A percentile compares a stretch with the other conserved stretches of the same genome.
Conservation (phyloP, 2,888 invertebrate species). For the Lochmaea capreae region DNA sequence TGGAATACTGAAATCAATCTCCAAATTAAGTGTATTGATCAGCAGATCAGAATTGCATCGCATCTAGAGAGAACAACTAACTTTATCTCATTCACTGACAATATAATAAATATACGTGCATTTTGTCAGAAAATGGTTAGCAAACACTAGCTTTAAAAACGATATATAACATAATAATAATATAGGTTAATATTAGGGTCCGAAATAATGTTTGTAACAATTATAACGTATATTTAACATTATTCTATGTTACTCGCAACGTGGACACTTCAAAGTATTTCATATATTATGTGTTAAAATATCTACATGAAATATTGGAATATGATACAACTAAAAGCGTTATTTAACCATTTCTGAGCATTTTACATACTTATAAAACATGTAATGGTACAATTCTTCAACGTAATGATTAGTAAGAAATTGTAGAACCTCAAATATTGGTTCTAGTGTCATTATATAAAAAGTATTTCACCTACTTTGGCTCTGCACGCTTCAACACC, state of each 20-base stretch:
- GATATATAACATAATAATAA: slow-evolving; percentile 42
- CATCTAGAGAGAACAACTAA: slow-evolving; percentile 58
- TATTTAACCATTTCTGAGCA: slow-evolving; percentile 27
- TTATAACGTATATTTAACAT: slow-evolving; percentile 38
- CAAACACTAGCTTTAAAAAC: slow-evolving; percentile 47
- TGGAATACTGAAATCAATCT: slow-evolving; percentile 65
- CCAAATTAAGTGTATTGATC: slow-evolving; percentile 59
- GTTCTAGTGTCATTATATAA: not conserved
- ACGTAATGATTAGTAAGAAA: not conserved
- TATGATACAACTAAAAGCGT: slow-evolving; percentile 37
- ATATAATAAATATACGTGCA: slow-evolving; percentile 46
- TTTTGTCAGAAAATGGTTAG: slow-evolving; percentile 51
- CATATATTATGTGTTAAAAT: slow-evolving; percentile 37
- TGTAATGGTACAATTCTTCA: not conserved
- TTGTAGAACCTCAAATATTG: not conserved
- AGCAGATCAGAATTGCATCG: slow-evolving; percentile 65
- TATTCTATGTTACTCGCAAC: slow-evolving; percentile 42
- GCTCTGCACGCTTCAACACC: too few species aligned
- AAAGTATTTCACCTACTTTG: not conserved
- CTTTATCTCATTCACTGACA: slow-evolving; percentile 51
- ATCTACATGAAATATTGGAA: slow-evolving; percentile 44
- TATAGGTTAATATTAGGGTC: slow-evolving; percentile 47
- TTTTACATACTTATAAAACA: slow-evolving; percentile 9
- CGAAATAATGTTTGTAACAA: slow-evolving; percentile 45
- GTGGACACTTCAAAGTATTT: slow-evolving; percentile 41